Evolutionary conservation across 2,888 invertebrate species (phyloP).

Genomic region (Notodonta ziczac): DNA sequence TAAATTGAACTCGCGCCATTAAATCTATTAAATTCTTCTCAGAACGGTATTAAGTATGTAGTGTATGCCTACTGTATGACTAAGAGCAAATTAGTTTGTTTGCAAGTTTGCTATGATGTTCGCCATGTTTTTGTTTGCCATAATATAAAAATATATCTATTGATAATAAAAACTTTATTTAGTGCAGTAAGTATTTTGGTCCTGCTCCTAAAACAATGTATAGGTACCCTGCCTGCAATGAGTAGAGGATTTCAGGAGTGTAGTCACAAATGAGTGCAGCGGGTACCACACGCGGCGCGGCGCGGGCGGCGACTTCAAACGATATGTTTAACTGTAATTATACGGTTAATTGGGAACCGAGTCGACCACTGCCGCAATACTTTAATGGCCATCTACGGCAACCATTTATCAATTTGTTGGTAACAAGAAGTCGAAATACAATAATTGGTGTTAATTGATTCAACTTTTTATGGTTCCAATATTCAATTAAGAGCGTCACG

Average conservation of each 20-base stretch:
- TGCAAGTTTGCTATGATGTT: no score
- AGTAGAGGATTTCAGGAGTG: no score
- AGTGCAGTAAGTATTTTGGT: no score
- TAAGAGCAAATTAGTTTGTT: no score
- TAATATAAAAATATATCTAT: no score
- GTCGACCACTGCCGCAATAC: slow-evolving; percentile 21
- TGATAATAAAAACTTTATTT: no score
- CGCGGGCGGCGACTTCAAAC: slow-evolving; percentile 39
- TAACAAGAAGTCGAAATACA: slow-evolving; percentile 7
- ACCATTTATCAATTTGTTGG: slow-evolving; percentile 22
- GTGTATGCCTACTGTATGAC: no score
- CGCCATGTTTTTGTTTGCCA: no score
- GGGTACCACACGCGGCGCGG: slow-evolving; percentile 21
- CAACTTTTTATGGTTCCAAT: neutral
- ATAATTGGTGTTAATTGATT: slow-evolving; percentile 25
- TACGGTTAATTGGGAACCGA: slow-evolving; percentile 27
- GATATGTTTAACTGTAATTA: slow-evolving; percentile 38
- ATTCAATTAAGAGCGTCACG: neutral
- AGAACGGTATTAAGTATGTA: no score
- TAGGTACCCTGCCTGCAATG: no score
- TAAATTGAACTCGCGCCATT: neutral
- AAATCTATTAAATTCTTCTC: no score
- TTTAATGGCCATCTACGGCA: slow-evolving; percentile 37
- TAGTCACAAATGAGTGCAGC: neutral
- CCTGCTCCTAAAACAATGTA: no score